Base-by-base conservation (phyloP, 2,113 vertebrate species). In the Eulemur macaco region DNA sequence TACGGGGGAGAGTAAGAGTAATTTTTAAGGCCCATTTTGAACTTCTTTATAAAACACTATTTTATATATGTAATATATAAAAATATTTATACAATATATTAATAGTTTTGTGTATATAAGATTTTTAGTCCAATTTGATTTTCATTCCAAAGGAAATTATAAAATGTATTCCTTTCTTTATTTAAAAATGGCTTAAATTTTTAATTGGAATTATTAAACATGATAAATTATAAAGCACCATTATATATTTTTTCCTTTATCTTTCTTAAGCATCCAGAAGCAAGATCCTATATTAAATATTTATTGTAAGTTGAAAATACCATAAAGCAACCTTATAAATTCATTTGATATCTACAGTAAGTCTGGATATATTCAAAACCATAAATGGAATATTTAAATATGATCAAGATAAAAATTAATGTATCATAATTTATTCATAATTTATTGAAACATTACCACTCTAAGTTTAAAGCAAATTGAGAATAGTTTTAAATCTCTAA, bases 111-210 rank as follows among this genome's bases (percentile, higher is more conserved):
- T 64, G 29, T 25, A 88, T 97, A 69, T 91, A 94, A 96, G 0
- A 1, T 77, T 97, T 98, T 98, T 97, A 97, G 98, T 96, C 89
- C 11, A 71, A 50, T 96, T 97, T 97, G 9, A 95, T 95, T 81
- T 97, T 31, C 56, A 95, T 92, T 97, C 56, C 94, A 97, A 76
- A 83, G 17, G 94, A 93, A 92, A 98, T 94, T 50, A 93, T 89
- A 96, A 98, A 97, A 96, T 71, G 27, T 54, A 92, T 84, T 76
- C 42, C 95, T 77, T 88, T 96, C 91, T 63, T 89, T 71, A 60
- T 86, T 64, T 95, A 95, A 97, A 95, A 93, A 92, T 42, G 56
- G 58, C 50, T 64, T 96, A 97, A 92, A 95, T 92, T 77, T 98
- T 97, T 98, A 98, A 97, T 45, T 42, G 86, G 94, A 97, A 68